Evolutionary conservation across 2,797 vertebrate species (phyloP), one percentile per base, ranked within the genome.

Genomic region (Pseudochromis fuscus): DNA sequence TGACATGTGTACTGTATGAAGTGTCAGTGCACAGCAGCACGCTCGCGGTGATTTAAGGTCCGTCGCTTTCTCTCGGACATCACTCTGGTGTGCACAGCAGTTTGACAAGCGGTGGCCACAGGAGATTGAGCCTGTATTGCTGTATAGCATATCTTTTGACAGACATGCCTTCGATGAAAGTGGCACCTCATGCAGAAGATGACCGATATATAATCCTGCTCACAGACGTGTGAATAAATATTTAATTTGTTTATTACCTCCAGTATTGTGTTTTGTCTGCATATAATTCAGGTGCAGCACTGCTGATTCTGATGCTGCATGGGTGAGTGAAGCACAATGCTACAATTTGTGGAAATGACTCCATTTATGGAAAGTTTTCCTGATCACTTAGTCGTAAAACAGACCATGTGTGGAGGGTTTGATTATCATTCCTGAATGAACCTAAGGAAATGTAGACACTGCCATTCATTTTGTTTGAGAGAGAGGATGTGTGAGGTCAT

Each of bases 81-180:
- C 77, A 25, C 27, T 80, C 23, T 7, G 11, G 18, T 5, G 52
- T 75, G 45, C 40, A 56, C 44, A 35, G 57, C 58, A 61, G 42
- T 61, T 65, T 86, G 81, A 87, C 72, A 89, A 48, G 45, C 68
- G 31, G 2, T 25, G 57, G 76, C 57, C 79, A 70, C 61, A 31
- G 48, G 68, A 86, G 82, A 88, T 83, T 66, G 72, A 72, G 61
- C 42, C 21, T 19, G n/a, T n/a, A 45, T 55, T 48, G 56, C 57
- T 13, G 44, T 28, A n/a, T n/a, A 7, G 63, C 10, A 2, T 61
- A 42, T 60, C 67, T 61, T 67, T 73, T 81, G 78, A 87, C 66
- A 67, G 69, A 60, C 55, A 10, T 24, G 9, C 40, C 4, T 35
- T 64, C 52, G 25, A 8, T 56, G 42, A 81, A 77, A 67, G 62